Percentiles rank a stretch among this genome's conserved stretches.
Conservation (phyloP, 2,797 vertebrate genomes). For the Neosilurus hyrtlii region DNA sequence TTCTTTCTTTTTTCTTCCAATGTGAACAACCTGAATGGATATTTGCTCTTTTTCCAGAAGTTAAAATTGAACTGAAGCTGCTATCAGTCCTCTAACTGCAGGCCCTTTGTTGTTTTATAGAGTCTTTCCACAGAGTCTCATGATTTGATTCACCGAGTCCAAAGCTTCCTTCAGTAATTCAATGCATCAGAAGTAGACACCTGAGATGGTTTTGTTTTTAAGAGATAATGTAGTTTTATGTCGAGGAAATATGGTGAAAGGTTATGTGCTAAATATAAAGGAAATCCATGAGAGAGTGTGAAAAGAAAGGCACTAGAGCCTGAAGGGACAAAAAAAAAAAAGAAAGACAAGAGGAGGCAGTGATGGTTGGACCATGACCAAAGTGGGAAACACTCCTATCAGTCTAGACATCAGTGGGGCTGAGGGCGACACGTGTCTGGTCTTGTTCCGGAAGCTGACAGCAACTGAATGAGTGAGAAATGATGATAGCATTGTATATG, state of each 20-base stretch:
- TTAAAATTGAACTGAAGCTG: conserved; percentile 10
- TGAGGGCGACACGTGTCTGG: conserved; percentile 46
- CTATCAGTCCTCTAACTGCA: conserved; percentile 32
- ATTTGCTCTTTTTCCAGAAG: conserved; percentile 9
- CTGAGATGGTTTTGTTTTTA: neutral
- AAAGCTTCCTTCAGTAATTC: neutral
- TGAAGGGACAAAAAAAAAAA: conserved; percentile 17
- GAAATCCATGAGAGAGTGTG: conserved; percentile 29
- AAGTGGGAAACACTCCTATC: conserved; percentile 45
- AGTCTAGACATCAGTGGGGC: conserved; percentile 58
- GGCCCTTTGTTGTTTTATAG: neutral
- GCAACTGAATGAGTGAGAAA: conserved; percentile 49
- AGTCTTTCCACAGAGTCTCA: conserved; percentile 5
- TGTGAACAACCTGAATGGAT: conserved; percentile 23
- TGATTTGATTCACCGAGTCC: neutral
- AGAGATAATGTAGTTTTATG: neutral
- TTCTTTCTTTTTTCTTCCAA: neutral
- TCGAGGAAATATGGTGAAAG: conserved; percentile 21
- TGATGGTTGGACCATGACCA: conserved; percentile 51
- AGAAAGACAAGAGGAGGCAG: conserved; percentile 25
- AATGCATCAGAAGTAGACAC: conserved; percentile 4
- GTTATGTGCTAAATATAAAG: conserved; percentile 44
- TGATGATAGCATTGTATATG: conserved; percentile 50
- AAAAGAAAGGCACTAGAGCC: conserved; percentile 22
- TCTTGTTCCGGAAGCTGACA: conserved; percentile 49